Evolutionary conservation across 2,888 invertebrate species (phyloP).

Genomic region (Andricus curvator): DNA sequence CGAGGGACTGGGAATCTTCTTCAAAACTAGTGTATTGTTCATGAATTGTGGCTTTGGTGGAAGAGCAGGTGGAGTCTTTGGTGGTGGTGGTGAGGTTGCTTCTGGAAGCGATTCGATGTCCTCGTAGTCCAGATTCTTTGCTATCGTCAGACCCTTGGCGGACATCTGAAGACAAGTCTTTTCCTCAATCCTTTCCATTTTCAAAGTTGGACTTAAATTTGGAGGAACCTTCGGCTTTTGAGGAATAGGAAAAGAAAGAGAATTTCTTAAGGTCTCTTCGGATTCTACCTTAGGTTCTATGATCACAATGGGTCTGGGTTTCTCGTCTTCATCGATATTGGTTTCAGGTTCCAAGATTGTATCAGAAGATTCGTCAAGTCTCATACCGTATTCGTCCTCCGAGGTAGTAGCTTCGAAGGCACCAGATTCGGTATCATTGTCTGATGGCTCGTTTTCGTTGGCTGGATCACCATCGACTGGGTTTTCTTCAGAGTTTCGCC

Average conservation of each 20-base stretch:
- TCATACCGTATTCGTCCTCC: slow-evolving; percentile 73
- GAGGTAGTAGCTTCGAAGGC: slow-evolving; percentile 66
- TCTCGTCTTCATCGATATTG: slow-evolving; percentile 68
- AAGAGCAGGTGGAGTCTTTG: slow-evolving; percentile 82
- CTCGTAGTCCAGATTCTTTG: slow-evolving; percentile 76
- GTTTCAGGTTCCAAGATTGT: slow-evolving; percentile 73
- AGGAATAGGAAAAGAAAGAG: background rate
- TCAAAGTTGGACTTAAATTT: slow-evolving; percentile 62
- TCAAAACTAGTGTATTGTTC: slow-evolving; percentile 72
- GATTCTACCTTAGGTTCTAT: slow-evolving; percentile 66
- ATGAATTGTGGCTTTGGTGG: slow-evolving; percentile 88
- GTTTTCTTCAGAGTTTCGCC: slow-evolving; percentile 73
- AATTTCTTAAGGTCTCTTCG: slow-evolving; percentile 45
- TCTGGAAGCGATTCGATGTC: slow-evolving; percentile 76
- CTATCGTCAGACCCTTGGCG: slow-evolving; percentile 73
- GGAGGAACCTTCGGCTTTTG: slow-evolving; percentile 14
- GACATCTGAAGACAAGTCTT: slow-evolving; percentile 74
- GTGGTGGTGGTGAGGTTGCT: slow-evolving; percentile 81
- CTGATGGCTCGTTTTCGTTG: slow-evolving; percentile 47
- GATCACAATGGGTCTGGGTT: slow-evolving; percentile 74
- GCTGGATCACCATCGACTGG: slow-evolving; percentile 45
- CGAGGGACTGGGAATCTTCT: slow-evolving; percentile 77
- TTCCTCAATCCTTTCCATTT: slow-evolving; percentile 73
- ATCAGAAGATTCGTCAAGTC: slow-evolving; percentile 60
- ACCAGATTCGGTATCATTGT: slow-evolving; percentile 47